Evolutionary conservation across 2,797 vertebrate species (phyloP).

Genomic region (Triplophysa yarkandensis): DNA sequence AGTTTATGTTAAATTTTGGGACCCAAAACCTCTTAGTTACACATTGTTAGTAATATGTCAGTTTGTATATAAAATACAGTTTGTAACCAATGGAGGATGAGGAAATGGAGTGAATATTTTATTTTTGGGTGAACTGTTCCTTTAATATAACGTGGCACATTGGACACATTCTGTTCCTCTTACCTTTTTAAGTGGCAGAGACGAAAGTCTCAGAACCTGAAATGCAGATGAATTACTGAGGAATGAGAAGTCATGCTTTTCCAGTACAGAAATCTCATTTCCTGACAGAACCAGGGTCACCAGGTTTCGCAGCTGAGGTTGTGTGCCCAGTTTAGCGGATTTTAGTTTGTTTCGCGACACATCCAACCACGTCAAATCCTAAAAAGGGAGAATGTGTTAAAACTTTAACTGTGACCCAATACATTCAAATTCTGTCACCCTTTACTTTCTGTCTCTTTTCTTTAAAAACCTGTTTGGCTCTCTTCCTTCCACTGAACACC

Average conservation of each 20-base stretch:
- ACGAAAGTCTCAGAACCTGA: conserved; percentile 81
- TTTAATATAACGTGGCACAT: neutral
- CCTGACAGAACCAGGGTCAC: conserved; percentile 74
- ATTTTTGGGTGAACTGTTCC: no score
- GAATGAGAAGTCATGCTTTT: conserved; percentile 80
- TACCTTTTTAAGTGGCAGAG: conserved; percentile 82
- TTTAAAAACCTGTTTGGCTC: no score
- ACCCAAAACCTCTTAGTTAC: no score
- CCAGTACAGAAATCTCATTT: conserved; percentile 78
- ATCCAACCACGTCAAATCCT: conserved; percentile 85
- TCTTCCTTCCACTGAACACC: no score
- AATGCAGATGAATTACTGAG: conserved; percentile 78
- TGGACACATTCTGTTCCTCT: conserved; percentile 49
- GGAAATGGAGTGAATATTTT: no score
- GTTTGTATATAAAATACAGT: no score
- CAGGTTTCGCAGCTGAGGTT: conserved; percentile 80
- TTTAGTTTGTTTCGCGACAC: conserved; percentile 83
- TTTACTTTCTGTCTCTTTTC: no score
- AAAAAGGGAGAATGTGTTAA: conserved; percentile 41
- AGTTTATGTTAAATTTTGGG: no score
- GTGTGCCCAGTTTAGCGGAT: conserved; percentile 79
- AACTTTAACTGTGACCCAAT: neutral
- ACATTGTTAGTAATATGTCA: no score
- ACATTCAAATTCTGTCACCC: no score
- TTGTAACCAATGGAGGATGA: no score